Conservation (phyloP, 2,113 vertebrate species). For the Panthera tigris region DNA sequence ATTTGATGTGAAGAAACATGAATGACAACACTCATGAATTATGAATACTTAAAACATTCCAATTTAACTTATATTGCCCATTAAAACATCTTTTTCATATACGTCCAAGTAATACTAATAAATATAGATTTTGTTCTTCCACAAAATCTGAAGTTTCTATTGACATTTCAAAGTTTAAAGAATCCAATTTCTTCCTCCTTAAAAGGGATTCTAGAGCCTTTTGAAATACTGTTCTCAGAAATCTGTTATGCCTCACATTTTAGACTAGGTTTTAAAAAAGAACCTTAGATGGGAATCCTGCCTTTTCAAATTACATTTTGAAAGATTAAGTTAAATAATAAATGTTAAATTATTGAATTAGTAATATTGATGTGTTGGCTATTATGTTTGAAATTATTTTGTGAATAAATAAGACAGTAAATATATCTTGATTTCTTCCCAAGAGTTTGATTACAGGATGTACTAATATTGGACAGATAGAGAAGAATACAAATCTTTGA, state of each 20-base stretch:
- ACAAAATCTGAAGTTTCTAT: neutral
- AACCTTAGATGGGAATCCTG: neutral
- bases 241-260: neutral
- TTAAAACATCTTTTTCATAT: neutral
- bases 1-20: neutral
- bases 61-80: neutral
- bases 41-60: constrained; percentile 32
- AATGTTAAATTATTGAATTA: neutral
- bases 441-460: neutral
- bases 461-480: neutral
- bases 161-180: neutral
- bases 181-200: neutral
- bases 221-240: constrained; percentile 7
- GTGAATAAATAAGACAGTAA: neutral
- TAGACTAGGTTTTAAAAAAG: neutral
- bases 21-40: neutral
- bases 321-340: neutral
- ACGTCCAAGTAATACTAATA: neutral
- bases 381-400: neutral
- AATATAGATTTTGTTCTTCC: neutral
- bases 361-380: neutral
- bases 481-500: neutral
- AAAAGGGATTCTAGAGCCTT: neutral
- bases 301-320: neutral
- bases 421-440: neutral